Evolutionary conservation across 2,113 vertebrate species (phyloP).

Genomic region (Gymnarchus niloticus): DNA sequence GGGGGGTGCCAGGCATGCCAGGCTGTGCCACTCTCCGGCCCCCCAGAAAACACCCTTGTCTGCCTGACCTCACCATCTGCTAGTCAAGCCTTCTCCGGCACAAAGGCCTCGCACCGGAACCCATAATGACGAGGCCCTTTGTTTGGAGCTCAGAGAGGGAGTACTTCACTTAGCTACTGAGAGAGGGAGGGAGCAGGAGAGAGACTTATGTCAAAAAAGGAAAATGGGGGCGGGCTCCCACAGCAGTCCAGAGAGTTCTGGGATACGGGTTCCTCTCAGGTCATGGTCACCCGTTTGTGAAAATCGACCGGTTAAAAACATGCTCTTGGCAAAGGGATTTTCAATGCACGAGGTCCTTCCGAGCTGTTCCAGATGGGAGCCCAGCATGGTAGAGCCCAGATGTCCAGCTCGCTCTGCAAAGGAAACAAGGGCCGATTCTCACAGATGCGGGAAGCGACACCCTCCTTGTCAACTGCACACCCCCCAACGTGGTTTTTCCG

Average conservation of each 20-base stretch:
- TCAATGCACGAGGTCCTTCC: slow-evolving; percentile 39
- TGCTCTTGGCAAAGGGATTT: slow-evolving; percentile 50
- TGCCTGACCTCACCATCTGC: slow-evolving; percentile 51
- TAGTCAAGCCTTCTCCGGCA: slow-evolving; percentile 50
- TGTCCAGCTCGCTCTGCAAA: slow-evolving; percentile 56
- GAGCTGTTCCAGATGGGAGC: slow-evolving; percentile 57
- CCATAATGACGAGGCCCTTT: slow-evolving; percentile 63
- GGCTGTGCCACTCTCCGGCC: slow-evolving; percentile 52
- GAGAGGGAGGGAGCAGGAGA: slow-evolving; percentile 20
- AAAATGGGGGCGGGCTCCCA: slow-evolving; percentile 59
- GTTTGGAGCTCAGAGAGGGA: slow-evolving; percentile 51
- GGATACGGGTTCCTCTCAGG: slow-evolving; percentile 67
- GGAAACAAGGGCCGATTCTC: slow-evolving; percentile 39
- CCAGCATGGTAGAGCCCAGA: slow-evolving; percentile 59
- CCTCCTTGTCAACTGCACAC: slow-evolving; percentile 36
- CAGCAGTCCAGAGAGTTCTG: slow-evolving; percentile 52
- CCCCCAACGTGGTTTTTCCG: slow-evolving; percentile 23
- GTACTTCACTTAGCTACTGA: background rate
- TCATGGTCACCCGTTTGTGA: slow-evolving; percentile 49
- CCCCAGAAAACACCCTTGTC: slow-evolving; percentile 37
- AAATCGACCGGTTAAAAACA: slow-evolving; percentile 64
- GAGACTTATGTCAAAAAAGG: slow-evolving; percentile 28
- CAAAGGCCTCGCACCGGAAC: slow-evolving; percentile 68
- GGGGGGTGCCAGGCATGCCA: slow-evolving; percentile 29
- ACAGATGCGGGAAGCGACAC: slow-evolving; percentile 34